Evolutionary conservation across 2,888 invertebrate genomes (phyloP).

Genomic region (Argynnis bischoffii): DNA sequence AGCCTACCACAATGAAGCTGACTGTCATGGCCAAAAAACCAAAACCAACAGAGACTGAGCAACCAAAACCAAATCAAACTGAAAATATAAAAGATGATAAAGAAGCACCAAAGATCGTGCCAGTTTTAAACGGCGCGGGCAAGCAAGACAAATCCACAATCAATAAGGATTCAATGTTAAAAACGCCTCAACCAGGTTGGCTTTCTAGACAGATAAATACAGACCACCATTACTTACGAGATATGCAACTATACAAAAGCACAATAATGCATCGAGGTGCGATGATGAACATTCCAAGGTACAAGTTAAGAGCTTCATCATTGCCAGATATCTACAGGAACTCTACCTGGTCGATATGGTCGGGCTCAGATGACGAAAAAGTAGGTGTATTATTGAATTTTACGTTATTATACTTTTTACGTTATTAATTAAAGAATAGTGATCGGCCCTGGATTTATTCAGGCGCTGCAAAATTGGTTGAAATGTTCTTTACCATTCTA

Average conservation of each 20-base stretch:
- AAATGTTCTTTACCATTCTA: too few relatives aligned
- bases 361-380: slow-evolving; percentile 84
- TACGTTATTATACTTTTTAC: background rate
- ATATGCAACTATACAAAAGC: slow-evolving; percentile 87
- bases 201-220: slow-evolving; percentile 77
- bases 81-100: slow-evolving; percentile 26
- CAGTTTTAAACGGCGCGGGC: slow-evolving; percentile 28
- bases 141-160: slow-evolving; percentile 31
- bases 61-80: slow-evolving; percentile 27
- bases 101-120: slow-evolving; percentile 18
- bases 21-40: slow-evolving; percentile 45
- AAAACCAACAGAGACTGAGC: slow-evolving; percentile 30
- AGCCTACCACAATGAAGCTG: slow-evolving; percentile 44
- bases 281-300: slow-evolving; percentile 90
- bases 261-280: slow-evolving; percentile 93
- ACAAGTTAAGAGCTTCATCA: slow-evolving; percentile 90
- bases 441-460: too few relatives aligned
- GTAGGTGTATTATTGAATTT: slow-evolving; percentile 60
- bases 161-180: slow-evolving; percentile 35
- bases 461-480: too few relatives aligned
- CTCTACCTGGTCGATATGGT: slow-evolving; percentile 88
- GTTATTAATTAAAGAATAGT: background rate
- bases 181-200: slow-evolving; percentile 50
- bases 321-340: slow-evolving; percentile 94
- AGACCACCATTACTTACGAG: slow-evolving; percentile 86